phyloP scores from a whole-genome alignment of 1,140 invertebrate genomes.

The Platorchestia sp. region DNA sequence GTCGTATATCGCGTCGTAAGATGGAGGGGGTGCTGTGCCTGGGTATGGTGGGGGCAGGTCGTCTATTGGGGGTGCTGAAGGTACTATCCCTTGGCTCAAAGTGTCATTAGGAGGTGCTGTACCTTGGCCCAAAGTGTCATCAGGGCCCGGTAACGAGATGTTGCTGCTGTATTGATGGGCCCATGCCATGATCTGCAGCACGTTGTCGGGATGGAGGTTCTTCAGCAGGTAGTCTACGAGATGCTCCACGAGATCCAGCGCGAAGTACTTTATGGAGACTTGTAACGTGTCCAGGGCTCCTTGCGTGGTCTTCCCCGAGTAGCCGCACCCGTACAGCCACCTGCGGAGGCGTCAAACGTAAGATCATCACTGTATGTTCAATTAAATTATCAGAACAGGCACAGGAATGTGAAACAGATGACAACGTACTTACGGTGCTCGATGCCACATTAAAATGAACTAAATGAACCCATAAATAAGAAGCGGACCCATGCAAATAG shows the following conservation, averaged over 20 bases:
- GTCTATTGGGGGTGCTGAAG: background rate
- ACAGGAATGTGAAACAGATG: no score
- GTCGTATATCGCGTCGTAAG: conserved; percentile 32
- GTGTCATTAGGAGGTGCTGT: background rate
- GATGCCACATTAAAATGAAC: no score
- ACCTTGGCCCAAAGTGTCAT: background rate
- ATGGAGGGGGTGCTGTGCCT: background rate
- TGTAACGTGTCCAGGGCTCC: conserved; percentile 47
- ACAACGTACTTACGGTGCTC: no score
- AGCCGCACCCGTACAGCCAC: conserved; percentile 55
- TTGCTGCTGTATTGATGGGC: conserved; percentile 18
- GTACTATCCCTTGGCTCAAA: background rate
- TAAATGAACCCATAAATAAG: no score
- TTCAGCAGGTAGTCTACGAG: background rate
- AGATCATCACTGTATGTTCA: no score
- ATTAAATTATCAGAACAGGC: no score
- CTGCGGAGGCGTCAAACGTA: background rate
- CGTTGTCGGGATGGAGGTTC: conserved; percentile 10
- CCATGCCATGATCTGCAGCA: conserved; percentile 31
- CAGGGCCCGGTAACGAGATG: background rate
- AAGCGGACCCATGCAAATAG: no score
- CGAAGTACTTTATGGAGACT: conserved; percentile 52
- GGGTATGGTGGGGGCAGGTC: conserved; percentile 33
- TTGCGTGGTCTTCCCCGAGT: background rate
- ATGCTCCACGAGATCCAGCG: conserved; percentile 41